Conservation (phyloP, 2,113 vertebrate genomes). For the Lepisosteus osseus region DNA sequence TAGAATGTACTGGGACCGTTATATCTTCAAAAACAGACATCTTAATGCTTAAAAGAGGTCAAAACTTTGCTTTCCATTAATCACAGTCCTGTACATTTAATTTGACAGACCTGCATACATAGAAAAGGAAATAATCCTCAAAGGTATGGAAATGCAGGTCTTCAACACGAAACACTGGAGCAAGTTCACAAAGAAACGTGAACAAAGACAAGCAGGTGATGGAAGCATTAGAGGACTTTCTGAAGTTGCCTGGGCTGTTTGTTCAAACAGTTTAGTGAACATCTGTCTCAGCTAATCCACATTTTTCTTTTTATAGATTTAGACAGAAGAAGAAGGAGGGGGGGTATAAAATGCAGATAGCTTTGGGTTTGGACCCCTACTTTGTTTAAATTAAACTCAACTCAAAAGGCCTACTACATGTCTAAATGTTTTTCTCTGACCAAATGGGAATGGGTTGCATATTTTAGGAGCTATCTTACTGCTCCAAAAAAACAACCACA, state of each 20-base stretch:
- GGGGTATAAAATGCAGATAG: background rate
- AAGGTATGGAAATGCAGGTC: conserved; percentile 42
- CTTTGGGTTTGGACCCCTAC: background rate
- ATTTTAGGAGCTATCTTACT: no score
- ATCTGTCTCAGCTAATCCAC: conserved; percentile 54
- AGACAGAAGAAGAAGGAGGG: conserved; percentile 33
- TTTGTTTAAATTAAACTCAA: background rate
- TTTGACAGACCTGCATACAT: background rate
- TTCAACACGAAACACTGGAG: conserved; percentile 50
- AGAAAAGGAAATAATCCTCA: conserved; percentile 9
- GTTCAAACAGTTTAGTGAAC: conserved; percentile 48
- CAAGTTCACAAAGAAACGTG: conserved; percentile 46
- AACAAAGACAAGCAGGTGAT: conserved; percentile 42
- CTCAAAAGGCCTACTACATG: no score
- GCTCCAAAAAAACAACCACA: no score
- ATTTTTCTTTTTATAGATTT: conserved; percentile 48
- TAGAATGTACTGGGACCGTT: no score
- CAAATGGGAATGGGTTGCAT: no score
- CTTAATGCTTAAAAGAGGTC: conserved; percentile 33
- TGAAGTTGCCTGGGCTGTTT: conserved; percentile 50
- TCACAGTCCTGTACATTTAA: conserved; percentile 20
- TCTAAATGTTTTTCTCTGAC: no score
- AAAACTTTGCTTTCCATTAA: conserved; percentile 44
- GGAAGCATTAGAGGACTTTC: conserved; percentile 45
- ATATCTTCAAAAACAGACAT: no score